phyloP scores from a whole-genome alignment of 2,888 invertebrate species.

The Bugula neritina region DNA sequence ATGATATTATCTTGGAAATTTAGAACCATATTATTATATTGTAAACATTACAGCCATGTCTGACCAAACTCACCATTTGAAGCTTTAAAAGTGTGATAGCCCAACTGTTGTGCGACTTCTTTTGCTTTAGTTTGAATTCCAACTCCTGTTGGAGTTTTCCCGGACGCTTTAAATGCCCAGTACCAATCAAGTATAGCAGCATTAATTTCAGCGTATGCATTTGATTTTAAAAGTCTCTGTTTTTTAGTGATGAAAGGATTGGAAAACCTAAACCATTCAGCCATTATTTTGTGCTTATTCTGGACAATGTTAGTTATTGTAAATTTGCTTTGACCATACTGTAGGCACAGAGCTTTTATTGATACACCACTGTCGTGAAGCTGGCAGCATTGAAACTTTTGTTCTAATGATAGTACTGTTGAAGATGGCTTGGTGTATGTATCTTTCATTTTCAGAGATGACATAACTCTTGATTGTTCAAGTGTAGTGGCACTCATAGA shows the following conservation, averaged over 20 bases:
- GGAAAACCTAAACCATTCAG: constrained; percentile 20
- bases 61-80: constrained; percentile 20
- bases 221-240: background rate
- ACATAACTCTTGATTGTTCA: background rate
- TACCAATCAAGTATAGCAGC: constrained; percentile 12
- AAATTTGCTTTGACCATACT: constrained; percentile 9
- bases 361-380: constrained; percentile 14
- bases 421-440: background rate
- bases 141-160: constrained; percentile 16
- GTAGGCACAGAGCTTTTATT: background rate
- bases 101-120: background rate
- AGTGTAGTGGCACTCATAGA: too few species aligned
- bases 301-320: background rate
- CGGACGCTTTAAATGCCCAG: background rate
- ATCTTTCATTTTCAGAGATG: background rate
- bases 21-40: background rate
- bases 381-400: constrained; percentile 23
- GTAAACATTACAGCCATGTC: background rate
- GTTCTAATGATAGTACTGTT: background rate
- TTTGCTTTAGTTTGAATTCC: constrained; percentile 20
- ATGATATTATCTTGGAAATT: background rate
- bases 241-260: background rate
- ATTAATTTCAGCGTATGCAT: constrained; percentile 22
- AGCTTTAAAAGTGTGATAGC: constrained; percentile 18
- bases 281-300: constrained; percentile 10